These are phyloP conservation scores for Nothobranchius furzeri DNA, from an alignment of 2,113 vertebrate genomes.

Conservation along the genomic window DNA sequence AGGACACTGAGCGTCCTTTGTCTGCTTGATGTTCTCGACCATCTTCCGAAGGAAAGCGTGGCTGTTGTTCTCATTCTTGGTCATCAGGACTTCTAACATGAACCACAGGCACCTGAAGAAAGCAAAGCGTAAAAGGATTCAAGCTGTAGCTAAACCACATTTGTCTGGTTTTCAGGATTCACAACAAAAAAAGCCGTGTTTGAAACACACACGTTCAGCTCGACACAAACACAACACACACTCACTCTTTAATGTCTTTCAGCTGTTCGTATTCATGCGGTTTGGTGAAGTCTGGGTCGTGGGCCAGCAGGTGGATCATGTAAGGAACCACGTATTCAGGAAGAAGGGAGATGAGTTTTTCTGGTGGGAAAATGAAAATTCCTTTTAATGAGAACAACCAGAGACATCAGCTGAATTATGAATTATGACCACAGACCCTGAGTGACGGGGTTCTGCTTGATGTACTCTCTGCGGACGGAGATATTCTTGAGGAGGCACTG, in stretches of 20 bases:
- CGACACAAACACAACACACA: conserved; percentile 29
- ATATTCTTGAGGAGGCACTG: conserved; percentile 99
- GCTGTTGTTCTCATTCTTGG: conserved; percentile 99
- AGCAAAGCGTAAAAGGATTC: background rate
- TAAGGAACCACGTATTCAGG: conserved; percentile 98
- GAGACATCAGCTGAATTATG: background rate
- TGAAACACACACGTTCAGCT: background rate
- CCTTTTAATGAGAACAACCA: too few species aligned
- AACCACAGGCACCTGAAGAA: conserved; percentile 93
- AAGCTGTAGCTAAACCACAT: background rate
- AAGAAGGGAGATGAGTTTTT: conserved; percentile 93
- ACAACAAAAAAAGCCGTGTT: background rate
- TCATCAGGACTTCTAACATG: conserved; percentile 99
- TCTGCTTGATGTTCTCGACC: conserved; percentile 98
- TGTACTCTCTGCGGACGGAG: conserved; percentile 95
- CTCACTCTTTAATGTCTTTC: conserved; percentile 99
- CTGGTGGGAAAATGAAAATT: conserved; percentile 65
- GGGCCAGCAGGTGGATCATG: conserved; percentile 97
- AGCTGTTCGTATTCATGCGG: conserved; percentile 97
- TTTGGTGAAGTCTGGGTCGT: conserved; percentile 98
- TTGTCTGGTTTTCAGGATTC: background rate
- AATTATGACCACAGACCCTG: conserved; percentile 81
- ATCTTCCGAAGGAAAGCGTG: conserved; percentile 98
- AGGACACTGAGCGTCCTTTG: conserved; percentile 94
- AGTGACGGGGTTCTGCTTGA: conserved; percentile 95